phyloP scores from a whole-genome alignment of 2,797 vertebrate species.

The Pangasius mekongensis region DNA sequence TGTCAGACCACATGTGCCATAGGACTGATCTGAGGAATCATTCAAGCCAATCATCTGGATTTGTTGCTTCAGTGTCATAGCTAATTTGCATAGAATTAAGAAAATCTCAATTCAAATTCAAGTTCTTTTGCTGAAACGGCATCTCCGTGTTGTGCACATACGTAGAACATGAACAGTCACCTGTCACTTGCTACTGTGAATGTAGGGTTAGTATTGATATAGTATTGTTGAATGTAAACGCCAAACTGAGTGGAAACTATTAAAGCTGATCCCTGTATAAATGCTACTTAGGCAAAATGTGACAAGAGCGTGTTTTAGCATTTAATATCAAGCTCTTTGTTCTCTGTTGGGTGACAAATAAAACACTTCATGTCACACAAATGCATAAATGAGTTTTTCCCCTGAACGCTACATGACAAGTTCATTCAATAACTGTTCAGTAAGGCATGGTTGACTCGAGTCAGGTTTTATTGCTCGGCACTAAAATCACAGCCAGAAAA shows the following conservation, averaged over 20 bases:
- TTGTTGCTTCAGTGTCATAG: not conserved
- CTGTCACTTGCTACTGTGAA: not conserved
- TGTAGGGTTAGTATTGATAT: not conserved
- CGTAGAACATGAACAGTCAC: not conserved
- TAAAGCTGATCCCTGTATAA: not conserved
- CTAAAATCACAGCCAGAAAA: not conserved
- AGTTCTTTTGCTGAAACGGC: not conserved
- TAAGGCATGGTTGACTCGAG: not conserved
- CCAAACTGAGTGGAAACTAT: not conserved
- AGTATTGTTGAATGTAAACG: not conserved
- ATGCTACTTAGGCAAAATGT: not conserved
- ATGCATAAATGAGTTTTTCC: not conserved
- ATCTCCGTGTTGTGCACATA: not conserved
- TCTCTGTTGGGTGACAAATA: not conserved
- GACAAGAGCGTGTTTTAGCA: not conserved
- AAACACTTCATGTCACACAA: not conserved
- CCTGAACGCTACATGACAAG: not conserved
- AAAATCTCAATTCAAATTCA: not conserved
- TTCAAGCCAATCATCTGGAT: not conserved
- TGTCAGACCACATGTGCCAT: not conserved
- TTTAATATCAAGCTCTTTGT: not conserved
- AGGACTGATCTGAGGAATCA: not conserved
- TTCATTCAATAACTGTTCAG: not conserved
- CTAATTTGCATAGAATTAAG: slow-evolving; percentile 1
- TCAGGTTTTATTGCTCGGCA: not conserved